Conservation (phyloP, 2,113 vertebrate species). For the Saiga tatarica region DNA sequence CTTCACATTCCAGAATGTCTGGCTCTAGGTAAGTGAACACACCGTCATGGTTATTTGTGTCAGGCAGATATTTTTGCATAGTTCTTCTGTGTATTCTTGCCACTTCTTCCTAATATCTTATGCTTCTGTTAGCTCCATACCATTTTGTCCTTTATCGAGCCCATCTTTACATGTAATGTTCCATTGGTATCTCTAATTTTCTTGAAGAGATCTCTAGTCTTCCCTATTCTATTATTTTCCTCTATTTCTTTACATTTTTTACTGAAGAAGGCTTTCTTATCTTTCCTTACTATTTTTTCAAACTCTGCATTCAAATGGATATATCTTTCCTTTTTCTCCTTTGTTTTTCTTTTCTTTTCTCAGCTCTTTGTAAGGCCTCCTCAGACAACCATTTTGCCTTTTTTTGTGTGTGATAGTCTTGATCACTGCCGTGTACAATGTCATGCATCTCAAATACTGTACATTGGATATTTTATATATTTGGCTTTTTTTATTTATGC, state of each 20-base stretch:
- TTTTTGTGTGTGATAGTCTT: not conserved
- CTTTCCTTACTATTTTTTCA: not conserved
- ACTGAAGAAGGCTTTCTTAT: not conserved
- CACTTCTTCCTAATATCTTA: not conserved
- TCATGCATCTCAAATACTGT: fast-evolving
- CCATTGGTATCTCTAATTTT: not conserved
- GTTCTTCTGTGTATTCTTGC: not conserved
- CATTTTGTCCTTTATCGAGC: not conserved
- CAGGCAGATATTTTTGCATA: not conserved
- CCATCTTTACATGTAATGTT: not conserved
- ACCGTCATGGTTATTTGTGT: not conserved
- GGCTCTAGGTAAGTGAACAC: not conserved
- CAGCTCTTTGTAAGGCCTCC: not conserved
- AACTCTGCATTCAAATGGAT: not conserved
- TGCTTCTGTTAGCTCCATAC: not conserved
- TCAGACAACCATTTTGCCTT: not conserved
- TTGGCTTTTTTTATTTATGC: not conserved
- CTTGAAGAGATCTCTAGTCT: not conserved
- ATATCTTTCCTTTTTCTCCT: not conserved
- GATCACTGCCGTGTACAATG: not conserved
- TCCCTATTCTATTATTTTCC: not conserved
- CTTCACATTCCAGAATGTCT: not conserved
- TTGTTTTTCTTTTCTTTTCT: not conserved
- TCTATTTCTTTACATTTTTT: not conserved
- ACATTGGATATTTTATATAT: not conserved